Evolutionary conservation across 1,140 invertebrate species (phyloP), one percentile per base, ranked within the genome.

Genomic region (Pseudomyrmex cubaensis): DNA sequence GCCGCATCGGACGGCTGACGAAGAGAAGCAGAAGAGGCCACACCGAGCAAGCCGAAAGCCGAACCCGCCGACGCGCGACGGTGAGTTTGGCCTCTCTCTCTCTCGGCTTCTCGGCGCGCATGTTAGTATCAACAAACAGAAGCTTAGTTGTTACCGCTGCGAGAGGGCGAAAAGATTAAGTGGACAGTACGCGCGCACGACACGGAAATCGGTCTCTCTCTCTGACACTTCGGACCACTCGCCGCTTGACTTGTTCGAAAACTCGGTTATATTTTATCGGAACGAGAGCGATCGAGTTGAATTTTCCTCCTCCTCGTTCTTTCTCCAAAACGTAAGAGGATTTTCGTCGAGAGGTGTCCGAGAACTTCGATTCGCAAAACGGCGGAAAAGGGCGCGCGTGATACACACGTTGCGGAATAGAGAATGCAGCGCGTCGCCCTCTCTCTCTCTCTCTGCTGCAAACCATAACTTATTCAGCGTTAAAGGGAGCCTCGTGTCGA

Each of bases 391-490:
- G 46, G 48, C 46, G 17, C 44, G 22, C 13, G 35, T 35, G 48
- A 20, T 17, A 12, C 50, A 5, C 35, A 35, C 35, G 4, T 35
- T 35, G 66, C 54, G 17, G 44, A 84, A 62, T 67, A 82, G 25
- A 87, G 56, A 84, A 87, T 87, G 82, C 86, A 87, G 46, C 75
- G 3, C 17, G 35, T 61, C 22, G 17, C 63, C 69, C 15, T n/a
- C 74, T n/a, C 74, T 15, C 0, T 35, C 35, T 35, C 5, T 35
- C 74, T 22, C 25, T 25, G 52, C 69, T 82, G 83, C 72, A 77
- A 85, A 50, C 35, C 87, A 89, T 91, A 91, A 93, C 86, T 92
- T 92, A 93, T 92, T 92, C 91, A 92, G 69, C 90, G 90, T 91
- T 92, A 89, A 86, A 89, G 91, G 88, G 82, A 69, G 83, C n/a